These are phyloP conservation scores for Sthenelais limicola DNA, from an alignment of 2,888 invertebrate species.

Conservation along the genomic window DNA sequence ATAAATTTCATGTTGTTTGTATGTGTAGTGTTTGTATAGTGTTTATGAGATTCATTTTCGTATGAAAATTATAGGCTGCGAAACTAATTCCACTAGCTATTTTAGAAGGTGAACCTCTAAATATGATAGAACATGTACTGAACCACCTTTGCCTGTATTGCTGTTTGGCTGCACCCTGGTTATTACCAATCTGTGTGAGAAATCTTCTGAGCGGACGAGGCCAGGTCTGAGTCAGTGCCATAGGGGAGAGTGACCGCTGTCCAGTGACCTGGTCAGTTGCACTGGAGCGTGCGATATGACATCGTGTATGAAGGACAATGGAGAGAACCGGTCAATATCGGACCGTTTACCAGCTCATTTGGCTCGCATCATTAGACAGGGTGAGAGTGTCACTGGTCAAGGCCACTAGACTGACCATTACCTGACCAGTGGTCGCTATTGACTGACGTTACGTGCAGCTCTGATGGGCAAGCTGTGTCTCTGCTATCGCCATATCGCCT, in stretches of 20 bases:
- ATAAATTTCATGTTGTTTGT: no score
- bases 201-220: no score
- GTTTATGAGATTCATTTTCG: no score
- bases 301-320: conserved; percentile 8
- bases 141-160: no score
- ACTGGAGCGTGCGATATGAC: conserved; percentile 33
- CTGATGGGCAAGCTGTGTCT: conserved; percentile 9
- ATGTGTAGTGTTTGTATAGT: no score
- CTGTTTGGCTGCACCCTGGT: no score
- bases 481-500: conserved; percentile 4
- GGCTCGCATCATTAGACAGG: conserved; percentile 26
- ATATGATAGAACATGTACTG: no score
- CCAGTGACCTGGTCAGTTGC: conserved; percentile 23
- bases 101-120: no score
- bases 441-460: conserved; percentile 30
- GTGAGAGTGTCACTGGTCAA: conserved; percentile 19
- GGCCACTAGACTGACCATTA: conserved; percentile 25
- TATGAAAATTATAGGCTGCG: no score
- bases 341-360: conserved; percentile 29
- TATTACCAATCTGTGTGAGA: no score
- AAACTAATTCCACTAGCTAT: no score
- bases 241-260: conserved; percentile 5
- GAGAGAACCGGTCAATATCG: neutral
- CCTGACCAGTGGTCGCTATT: conserved; percentile 32
- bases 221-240: neutral